phyloP scores from a whole-genome alignment of 2,888 invertebrate genomes.

The Mimachlamys varia region DNA sequence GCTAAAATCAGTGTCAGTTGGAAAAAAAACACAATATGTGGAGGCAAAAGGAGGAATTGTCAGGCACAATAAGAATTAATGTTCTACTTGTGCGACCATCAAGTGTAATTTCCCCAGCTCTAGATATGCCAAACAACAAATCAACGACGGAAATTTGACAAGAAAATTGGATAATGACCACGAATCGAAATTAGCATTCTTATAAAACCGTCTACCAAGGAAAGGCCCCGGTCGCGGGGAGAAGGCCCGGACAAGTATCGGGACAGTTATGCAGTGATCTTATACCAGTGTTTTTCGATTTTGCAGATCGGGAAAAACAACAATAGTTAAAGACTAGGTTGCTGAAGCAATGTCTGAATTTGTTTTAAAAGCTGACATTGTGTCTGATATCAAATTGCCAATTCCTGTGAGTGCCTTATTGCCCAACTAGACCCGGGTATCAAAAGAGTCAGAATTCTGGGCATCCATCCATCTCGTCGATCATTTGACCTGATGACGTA shows the following conservation, averaged over 20 bases:
- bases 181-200: conserved; percentile 31
- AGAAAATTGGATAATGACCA: conserved; percentile 45
- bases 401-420: neutral
- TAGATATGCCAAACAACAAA: conserved; percentile 38
- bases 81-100: conserved; percentile 37
- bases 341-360: neutral
- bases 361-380: conserved; percentile 8
- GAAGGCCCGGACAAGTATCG: neutral
- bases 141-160: conserved; percentile 48
- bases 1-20: conserved; percentile 32
- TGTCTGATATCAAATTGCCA: conserved; percentile 12
- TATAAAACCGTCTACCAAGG: conserved; percentile 27
- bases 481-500: conserved; percentile 28
- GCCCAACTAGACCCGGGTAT: neutral
- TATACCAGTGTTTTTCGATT: neutral
- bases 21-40: conserved; percentile 37
- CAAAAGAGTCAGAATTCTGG: neutral
- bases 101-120: conserved; percentile 40
- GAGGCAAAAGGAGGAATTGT: conserved; percentile 37
- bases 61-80: conserved; percentile 45
- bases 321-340: neutral
- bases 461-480: neutral
- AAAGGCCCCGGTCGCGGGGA: neutral
- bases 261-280: neutral
- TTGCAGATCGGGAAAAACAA: neutral